Base-by-base conservation (phyloP, 37 sponge, comb jelly and placozoan species). In the Axinella damicornis region DNA sequence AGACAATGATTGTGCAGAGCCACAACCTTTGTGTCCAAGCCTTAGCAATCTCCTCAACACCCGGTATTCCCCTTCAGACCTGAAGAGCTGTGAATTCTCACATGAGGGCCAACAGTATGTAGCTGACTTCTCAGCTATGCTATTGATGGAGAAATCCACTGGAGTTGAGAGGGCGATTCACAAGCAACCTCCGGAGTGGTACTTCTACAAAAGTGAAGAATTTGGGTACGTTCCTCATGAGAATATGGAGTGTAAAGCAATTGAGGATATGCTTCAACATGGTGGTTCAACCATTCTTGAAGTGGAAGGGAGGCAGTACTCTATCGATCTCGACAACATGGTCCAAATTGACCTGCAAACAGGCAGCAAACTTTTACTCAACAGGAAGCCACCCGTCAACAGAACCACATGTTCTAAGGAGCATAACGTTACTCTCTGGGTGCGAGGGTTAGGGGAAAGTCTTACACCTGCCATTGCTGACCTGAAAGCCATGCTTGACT, bases 181-280 rank as follows among this genome's bases (percentile, higher is more conserved):
- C 69, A 67, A 35, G 2, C 11, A 67, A 67, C 19, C 25, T 31
- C 76, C 57, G 2, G 31, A 30, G 2, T 77, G 63, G 64, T 62
- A 63, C 24, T 57, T 61, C 46, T n/a, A 35, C 16, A 25, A 30
- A 16, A 27, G 24, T 22, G 19, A 27, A 5, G 28, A 46, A 46
- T 46, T 34, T 27, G 35, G 32, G 2, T 56, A 55, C 14, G 27
- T 70, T 35, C 21, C 12, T 56, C 58, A 24, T 70, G 33, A 32
- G 9, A 58, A 69, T 28, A 22, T 11, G 12, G 71, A 69, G 33
- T 67, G 71, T 57, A 14, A 53, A 57, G 60, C 60, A 19, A 25
- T 81, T 25, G 82, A 81, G 32, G 16, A 54, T 20, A 37, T 81
- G 2, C 20, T 37, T 69, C 59, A n/a, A 57, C 57, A 57, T 81